Percentiles rank a stretch among this genome's conserved stretches.
These are phyloP conservation scores for Troides oblongomaculatus DNA, from an alignment of 2,888 invertebrate species.

Conservation along the genomic window DNA sequence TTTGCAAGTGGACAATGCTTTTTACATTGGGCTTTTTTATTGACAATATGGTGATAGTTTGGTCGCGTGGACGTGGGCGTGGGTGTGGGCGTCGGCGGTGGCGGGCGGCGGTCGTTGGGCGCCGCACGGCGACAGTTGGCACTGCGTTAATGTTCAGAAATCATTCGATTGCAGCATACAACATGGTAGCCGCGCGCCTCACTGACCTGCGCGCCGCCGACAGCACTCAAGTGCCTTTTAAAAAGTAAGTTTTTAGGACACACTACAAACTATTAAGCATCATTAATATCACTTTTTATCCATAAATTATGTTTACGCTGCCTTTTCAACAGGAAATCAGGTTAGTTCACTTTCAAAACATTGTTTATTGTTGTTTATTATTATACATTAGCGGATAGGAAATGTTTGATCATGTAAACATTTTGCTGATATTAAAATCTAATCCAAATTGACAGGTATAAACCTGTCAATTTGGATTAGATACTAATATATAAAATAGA, in stretches of 20 bases:
- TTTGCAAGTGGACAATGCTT: constrained; percentile 17
- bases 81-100: constrained; percentile 41
- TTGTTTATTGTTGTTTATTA: not conserved
- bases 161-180: constrained; percentile 95
- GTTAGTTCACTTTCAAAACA: constrained; percentile 46
- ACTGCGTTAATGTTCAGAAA: constrained; percentile 81
- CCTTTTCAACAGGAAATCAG: constrained; percentile 66
- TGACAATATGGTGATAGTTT: constrained; percentile 78
- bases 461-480: no score
- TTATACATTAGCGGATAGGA: not conserved
- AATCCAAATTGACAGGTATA: not conserved
- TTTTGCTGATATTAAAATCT: no score
- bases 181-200: constrained; percentile 98
- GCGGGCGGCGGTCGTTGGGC: constrained; percentile 42
- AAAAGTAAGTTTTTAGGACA: constrained; percentile 88
- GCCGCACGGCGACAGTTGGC: constrained; percentile 41
- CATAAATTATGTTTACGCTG: constrained; percentile 40
- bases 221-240: constrained; percentile 98
- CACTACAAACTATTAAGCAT: constrained; percentile 8
- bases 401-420: not conserved
- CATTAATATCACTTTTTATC: constrained; percentile 26
- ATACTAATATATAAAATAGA: no score
- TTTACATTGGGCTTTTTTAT: constrained; percentile 54
- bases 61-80: constrained; percentile 40
- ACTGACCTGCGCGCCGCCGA: constrained; percentile 95